Conservation (phyloP, 2,888 invertebrate species). For the Tenthredo livida region DNA sequence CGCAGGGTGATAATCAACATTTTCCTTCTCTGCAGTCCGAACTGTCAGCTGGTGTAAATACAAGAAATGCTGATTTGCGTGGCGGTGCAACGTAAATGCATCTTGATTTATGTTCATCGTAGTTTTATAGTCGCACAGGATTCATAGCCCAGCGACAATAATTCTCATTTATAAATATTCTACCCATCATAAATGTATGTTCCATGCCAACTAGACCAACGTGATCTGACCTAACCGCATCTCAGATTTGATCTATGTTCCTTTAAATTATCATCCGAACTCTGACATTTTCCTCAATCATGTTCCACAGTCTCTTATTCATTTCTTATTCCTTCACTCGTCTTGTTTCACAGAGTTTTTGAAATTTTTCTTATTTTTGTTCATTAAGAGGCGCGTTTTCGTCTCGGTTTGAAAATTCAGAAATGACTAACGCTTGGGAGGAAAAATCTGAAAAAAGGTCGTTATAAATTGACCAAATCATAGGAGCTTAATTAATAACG, state of each 20-base stretch:
- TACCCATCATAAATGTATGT: too few species aligned
- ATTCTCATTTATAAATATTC: background rate
- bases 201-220: too few species aligned
- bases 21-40: background rate
- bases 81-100: background rate
- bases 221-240: too few species aligned
- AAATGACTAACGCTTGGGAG: too few species aligned
- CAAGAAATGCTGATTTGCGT: background rate
- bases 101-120: constrained; percentile 14
- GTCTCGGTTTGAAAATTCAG: too few species aligned
- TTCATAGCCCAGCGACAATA: background rate
- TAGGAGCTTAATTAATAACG: constrained; percentile 19
- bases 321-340: too few species aligned
- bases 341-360: too few species aligned
- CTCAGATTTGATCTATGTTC: too few species aligned
- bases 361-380: background rate
- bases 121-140: background rate
- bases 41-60: background rate
- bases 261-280: too few species aligned
- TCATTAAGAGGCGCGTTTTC: background rate
- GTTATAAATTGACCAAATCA: constrained; percentile 3
- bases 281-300: too few species aligned
- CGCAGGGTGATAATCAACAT: background rate
- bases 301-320: too few species aligned
- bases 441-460: background rate